Percentiles rank a stretch among this genome's conserved stretches.
Evolutionary conservation across 1,140 invertebrate genomes (phyloP).

Genomic region (Brachionus rubens): DNA sequence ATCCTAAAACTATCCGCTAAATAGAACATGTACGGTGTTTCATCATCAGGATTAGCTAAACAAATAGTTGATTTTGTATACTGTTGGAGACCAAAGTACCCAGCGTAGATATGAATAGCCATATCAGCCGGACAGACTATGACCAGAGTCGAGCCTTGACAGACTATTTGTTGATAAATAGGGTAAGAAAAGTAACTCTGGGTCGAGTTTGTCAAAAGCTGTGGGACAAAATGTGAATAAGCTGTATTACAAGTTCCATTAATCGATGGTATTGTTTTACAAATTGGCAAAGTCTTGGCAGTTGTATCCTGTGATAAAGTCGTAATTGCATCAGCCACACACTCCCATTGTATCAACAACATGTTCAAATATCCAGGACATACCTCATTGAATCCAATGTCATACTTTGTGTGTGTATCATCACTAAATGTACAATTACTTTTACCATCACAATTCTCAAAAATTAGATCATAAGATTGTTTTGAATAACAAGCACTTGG

Average conservation of each 20-base stretch:
- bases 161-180: slow-evolving; percentile 42
- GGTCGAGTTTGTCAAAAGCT: neutral
- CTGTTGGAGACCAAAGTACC: slow-evolving; percentile 23
- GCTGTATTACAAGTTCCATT: neutral
- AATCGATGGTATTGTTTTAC: neutral
- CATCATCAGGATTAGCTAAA: neutral
- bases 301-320: neutral
- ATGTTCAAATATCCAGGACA: slow-evolving; percentile 33
- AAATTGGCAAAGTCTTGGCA: neutral
- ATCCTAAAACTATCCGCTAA: neutral
- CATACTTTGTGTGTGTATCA: neutral
- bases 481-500: slow-evolving; percentile 28
- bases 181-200: neutral
- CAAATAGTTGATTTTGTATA: neutral
- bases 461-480: neutral
- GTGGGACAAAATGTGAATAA: neutral
- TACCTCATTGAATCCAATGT: slow-evolving; percentile 16
- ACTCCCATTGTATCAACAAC: slow-evolving; percentile 44
- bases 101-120: slow-evolving; percentile 34
- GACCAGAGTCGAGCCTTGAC: neutral
- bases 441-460: slow-evolving; percentile 9
- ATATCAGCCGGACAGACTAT: neutral
- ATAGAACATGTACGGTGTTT: slow-evolving; percentile 3
- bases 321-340: neutral
- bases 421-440: slow-evolving; percentile 16